Evolutionary conservation across 1,140 invertebrate species (phyloP).

Genomic region (Zaprionus vittiger): DNA sequence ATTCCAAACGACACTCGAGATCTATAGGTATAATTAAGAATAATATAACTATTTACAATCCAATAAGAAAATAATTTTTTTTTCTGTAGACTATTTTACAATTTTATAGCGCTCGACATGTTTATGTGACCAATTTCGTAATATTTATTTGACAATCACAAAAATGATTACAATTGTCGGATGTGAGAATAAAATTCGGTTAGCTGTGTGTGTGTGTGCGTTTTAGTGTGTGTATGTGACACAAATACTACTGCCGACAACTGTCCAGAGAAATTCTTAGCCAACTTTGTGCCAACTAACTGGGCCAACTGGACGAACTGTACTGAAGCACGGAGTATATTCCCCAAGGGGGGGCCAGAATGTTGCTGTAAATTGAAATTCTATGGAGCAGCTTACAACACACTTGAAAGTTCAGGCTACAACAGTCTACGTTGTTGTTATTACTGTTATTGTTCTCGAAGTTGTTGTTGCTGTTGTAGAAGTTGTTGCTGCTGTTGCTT

Average conservation of each 20-base stretch:
- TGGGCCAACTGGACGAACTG: slow-evolving; percentile 12
- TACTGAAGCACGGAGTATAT: neutral
- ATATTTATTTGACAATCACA: slow-evolving; percentile 8
- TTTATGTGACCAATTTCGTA: slow-evolving; percentile 1
- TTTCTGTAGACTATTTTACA: neutral
- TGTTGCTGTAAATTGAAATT: slow-evolving; percentile 38
- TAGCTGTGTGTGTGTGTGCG: neutral
- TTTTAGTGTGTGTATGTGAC: neutral
- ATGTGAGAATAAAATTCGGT: neutral
- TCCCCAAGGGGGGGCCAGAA: neutral
- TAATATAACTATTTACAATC: neutral
- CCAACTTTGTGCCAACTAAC: slow-evolving; percentile 7
- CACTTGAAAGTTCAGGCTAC: slow-evolving; percentile 24
- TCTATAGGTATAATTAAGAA: neutral
- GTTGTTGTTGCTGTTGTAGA: neutral
- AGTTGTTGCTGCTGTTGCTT: slow-evolving; percentile 30
- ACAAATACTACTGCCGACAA: neutral
- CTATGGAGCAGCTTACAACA: slow-evolving; percentile 14
- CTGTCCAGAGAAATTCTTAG: neutral
- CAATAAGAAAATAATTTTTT: neutral
- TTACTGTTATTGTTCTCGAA: neutral
- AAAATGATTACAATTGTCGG: neutral
- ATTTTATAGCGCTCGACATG: neutral
- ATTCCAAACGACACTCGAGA: neutral
- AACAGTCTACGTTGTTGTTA: neutral